Base-by-base conservation (phyloP, 64 coral and sea anemone genomes). In the Cladopsammia gracilis region DNA sequence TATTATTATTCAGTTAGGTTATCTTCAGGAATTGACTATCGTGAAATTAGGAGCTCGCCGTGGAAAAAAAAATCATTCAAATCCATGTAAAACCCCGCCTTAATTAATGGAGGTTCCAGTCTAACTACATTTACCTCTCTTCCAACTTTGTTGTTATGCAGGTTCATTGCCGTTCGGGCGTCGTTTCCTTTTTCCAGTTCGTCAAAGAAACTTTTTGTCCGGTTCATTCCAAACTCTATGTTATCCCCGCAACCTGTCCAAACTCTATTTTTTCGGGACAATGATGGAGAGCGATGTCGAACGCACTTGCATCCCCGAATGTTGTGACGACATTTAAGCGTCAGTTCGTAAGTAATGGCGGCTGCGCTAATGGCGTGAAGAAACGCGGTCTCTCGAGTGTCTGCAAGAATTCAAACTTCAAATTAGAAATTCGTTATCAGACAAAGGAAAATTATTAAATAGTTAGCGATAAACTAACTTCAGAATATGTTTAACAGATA, bases 91-190 rank as follows among this genome's bases (percentile, higher is more conserved):
- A n/a, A n/a, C n/a, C n/a, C n/a, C n/a, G n/a, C n/a, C n/a, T n/a
- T n/a, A n/a, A n/a, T 34, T 34, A 34, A 34, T 34, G 34, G 34
- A 34, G 34, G 34, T 34, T 34, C 34, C 34, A 34, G 1, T 13
- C 0, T 57, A 57, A 57, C 7, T 10, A 2, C 54, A 57, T 13
- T 52, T 92, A 96, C 94, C 94, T 88, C 87, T 56, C 94, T 64
- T 89, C 94, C 94, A 1, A 96, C 94, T 76, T 88, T 42, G n/a
- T 96, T 92, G 60, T 96, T 96, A 15, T 92, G 94, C 7, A 22
- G 52, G 26, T 92, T 92, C 14, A 95, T 75, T 0, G 61, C 50
- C 4, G 45, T 24, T 7, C 83, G 70, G 11, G 82, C 68, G 18
- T 73, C 19, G 14, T 23, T 49, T 0, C n/a, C 64, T 8, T 34